phyloP scores from a whole-genome alignment of 37 sponge, comb jelly and placozoan genomes.

The Chondrilla cf. caribensis region DNA sequence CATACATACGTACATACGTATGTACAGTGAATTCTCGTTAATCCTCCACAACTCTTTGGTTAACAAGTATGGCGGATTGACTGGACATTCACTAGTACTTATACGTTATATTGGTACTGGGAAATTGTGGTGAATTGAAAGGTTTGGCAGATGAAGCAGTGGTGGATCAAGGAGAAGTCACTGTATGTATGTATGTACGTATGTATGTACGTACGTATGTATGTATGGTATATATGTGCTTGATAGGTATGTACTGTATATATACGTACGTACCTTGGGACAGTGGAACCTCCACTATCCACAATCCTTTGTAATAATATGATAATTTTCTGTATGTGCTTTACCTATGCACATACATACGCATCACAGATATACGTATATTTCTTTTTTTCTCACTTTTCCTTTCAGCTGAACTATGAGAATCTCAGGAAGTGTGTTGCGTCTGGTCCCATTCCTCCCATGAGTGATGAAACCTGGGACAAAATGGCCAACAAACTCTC shows the following conservation, averaged over 20 bases:
- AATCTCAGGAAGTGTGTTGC: conserved; percentile 79
- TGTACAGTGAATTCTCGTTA: not conserved
- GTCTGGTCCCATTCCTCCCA: conserved; percentile 78
- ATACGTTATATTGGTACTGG: too few relatives aligned
- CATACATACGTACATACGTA: not conserved
- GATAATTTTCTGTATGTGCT: not conserved
- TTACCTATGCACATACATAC: not conserved
- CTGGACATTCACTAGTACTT: too few relatives aligned
- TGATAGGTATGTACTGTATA: not conserved
- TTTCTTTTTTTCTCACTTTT: not conserved
- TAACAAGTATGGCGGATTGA: too few relatives aligned
- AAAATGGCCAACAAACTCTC: conserved; percentile 52
- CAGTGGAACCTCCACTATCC: not conserved
- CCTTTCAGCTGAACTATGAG: conserved; percentile 87
- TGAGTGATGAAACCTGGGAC: conserved; percentile 70
- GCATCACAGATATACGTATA: not conserved
- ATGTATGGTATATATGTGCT: not conserved
- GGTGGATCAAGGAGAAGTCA: not conserved
- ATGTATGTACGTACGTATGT: conserved; percentile 2
- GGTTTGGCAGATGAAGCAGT: not conserved
- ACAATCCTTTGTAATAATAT: not conserved
- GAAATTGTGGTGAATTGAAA: too few relatives aligned
- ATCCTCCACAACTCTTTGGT: not conserved
- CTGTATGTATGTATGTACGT: not conserved
- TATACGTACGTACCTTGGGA: not conserved